Percentiles rank a stretch among this genome's conserved stretches.
Evolutionary conservation across 2,797 vertebrate genomes (phyloP).

Genomic region (Huso huso): DNA sequence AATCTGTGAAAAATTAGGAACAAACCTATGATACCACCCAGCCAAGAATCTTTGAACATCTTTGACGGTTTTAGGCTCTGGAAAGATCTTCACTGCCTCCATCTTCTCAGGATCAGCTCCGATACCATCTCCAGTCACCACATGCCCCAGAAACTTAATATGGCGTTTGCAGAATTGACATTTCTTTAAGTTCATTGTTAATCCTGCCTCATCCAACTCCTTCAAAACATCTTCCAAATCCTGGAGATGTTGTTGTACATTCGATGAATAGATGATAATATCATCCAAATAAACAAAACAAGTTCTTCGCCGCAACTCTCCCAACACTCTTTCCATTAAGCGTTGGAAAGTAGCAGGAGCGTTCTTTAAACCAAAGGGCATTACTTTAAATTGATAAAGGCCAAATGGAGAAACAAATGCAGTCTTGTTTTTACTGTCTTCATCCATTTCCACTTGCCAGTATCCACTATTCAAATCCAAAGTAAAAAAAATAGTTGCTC

Average conservation of each 20-base stretch:
- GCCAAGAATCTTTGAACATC: no score
- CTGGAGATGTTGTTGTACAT: background rate
- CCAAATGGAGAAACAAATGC: background rate
- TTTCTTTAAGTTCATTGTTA: no score
- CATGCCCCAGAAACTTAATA: no score
- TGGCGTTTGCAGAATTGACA: no score
- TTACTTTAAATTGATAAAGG: background rate
- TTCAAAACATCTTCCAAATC: no score
- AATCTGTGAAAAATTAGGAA: no score
- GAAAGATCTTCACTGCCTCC: no score
- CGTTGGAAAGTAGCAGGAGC: background rate
- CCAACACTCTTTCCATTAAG: background rate
- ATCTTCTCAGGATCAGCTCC: no score
- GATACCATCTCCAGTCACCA: no score
- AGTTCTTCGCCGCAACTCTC: background rate
- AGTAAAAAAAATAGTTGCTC: background rate
- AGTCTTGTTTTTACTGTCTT: background rate
- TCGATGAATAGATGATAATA: background rate
- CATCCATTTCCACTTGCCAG: background rate
- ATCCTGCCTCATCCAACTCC: no score
- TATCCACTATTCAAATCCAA: background rate
- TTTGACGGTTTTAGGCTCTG: no score
- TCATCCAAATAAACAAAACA: background rate
- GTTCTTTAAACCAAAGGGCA: constrained; percentile 1
- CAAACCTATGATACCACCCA: no score